Evolutionary conservation across 2,797 vertebrate species (phyloP).

Genomic region (Gallinago solitaria): DNA sequence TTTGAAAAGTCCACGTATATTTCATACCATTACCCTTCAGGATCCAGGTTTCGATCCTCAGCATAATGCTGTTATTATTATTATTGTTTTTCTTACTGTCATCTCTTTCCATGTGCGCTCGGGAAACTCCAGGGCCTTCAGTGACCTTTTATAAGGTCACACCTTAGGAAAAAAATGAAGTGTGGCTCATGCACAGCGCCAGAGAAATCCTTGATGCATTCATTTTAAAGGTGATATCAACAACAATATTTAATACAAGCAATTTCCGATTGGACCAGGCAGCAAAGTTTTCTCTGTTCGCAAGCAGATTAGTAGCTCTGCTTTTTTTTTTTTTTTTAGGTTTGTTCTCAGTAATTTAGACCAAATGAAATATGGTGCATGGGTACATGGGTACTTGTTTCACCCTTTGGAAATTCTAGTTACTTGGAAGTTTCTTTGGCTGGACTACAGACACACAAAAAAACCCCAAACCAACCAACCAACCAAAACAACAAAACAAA

Average conservation of each 20-base stretch:
- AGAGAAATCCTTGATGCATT: not conserved
- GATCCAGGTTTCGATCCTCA: not conserved
- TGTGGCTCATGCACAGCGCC: not conserved
- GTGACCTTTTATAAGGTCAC: not conserved
- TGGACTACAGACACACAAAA: not conserved
- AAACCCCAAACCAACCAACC: too few relatives aligned
- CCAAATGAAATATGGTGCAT: not conserved
- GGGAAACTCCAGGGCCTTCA: not conserved
- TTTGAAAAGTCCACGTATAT: not conserved
- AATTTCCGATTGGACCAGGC: not conserved
- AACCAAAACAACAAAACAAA: too few relatives aligned
- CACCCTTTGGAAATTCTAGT: not conserved
- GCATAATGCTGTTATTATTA: not conserved
- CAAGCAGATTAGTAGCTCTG: not conserved
- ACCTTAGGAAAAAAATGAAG: not conserved
- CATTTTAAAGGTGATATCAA: not conserved
- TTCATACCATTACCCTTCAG: not conserved
- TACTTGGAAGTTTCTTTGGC: not conserved
- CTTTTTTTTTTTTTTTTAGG: not conserved
- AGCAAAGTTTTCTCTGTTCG: not conserved
- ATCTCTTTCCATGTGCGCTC: not conserved
- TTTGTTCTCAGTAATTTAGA: not conserved
- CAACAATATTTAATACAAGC: not conserved
- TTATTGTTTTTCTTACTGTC: not conserved
- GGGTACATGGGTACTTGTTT: not conserved